Evolutionary conservation across 2,888 invertebrate species (phyloP), one percentile per base, ranked within the genome.

Genomic region (Lordiphosa andalusiaca): DNA sequence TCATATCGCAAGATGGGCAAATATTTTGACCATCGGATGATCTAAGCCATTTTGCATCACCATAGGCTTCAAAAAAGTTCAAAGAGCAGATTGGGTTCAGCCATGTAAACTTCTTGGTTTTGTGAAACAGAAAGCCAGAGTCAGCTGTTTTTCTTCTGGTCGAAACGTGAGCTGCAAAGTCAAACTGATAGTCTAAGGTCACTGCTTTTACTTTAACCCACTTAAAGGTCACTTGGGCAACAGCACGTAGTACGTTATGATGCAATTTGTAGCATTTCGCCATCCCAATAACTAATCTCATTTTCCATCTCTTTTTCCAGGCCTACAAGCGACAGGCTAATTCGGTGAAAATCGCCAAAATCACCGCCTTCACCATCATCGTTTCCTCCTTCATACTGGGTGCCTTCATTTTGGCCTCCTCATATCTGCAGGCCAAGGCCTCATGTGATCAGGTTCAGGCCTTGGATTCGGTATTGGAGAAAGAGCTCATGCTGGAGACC

Each of bases 261-360:
- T 30, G 9, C 9, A 30, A 30, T 9, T 30, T 10, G 3, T 9
- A 7, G 16, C 30, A 30, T 30, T 30, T 30, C 4, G 5, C 4
- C 23, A 23, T 2, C 6, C 6, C 2, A 25, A 25, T 7, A 6
- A 16, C 4, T 2, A 10, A 19, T 13, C 33, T 16, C 13, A 2
- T 4, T 33, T 6, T 13, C 13, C 2, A 2, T 33, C 10, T 19
- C 16, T 38, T 63, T 69, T 74, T 78, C 7, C 91, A 96, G 96
- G 96, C 96, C 49, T 96, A 96, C 90, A 93, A 94, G 87, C 91
- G 92, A 82, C 91, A 91, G 73, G 94, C 95, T 60, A 92, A 94
- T 42, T 93, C 96, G 49, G 95, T 96, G 64, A 96, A 96, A 90
- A 95, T 96, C 67, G 95, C 96, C 25, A 93, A 94, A 89, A 95